A percentile compares a stretch with the other conserved stretches of the same genome.
Conservation (phyloP, 2,113 vertebrate genomes). For the Xenus cinereus region DNA sequence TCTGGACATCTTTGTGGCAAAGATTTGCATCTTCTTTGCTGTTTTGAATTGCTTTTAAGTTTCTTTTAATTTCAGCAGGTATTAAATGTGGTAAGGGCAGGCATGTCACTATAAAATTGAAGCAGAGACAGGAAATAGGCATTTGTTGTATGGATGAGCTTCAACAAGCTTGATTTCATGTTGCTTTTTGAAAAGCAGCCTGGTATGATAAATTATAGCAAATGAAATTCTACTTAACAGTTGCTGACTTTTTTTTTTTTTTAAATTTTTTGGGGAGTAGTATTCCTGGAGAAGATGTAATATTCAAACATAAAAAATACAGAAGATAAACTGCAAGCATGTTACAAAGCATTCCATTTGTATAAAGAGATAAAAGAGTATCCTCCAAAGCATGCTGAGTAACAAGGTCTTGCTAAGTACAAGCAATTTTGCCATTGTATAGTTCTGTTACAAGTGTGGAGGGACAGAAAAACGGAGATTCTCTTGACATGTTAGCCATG, state of each 20-base stretch:
- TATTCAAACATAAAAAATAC: not conserved
- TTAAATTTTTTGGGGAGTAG: not conserved
- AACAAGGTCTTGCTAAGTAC: not conserved
- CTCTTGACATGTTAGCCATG: not conserved
- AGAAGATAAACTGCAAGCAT: not conserved
- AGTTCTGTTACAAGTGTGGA: not conserved
- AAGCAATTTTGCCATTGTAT: not conserved
- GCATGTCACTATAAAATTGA: not conserved
- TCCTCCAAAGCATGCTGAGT: not conserved
- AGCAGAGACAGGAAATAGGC: not conserved
- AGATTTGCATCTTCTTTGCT: not conserved
- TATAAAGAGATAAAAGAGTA: not conserved
- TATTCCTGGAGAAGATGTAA: not conserved
- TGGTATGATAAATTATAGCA: not conserved
- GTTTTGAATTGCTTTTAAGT: not conserved
- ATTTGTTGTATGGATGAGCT: conserved; percentile 32
- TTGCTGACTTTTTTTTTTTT: not conserved
- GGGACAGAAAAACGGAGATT: not conserved
- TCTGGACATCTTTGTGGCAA: not conserved
- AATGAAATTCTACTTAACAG: conserved; percentile 12
- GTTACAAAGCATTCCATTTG: not conserved
- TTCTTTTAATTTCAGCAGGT: conserved; percentile 20
- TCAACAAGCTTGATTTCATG: conserved; percentile 22
- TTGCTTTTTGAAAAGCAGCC: conserved; percentile 4
- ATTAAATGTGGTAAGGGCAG: not conserved